These are phyloP conservation scores for roundworm (Caenorhabditis elegans) DNA, from an alignment of 1,140 invertebrate species.

Conservation along the genomic window DNA sequence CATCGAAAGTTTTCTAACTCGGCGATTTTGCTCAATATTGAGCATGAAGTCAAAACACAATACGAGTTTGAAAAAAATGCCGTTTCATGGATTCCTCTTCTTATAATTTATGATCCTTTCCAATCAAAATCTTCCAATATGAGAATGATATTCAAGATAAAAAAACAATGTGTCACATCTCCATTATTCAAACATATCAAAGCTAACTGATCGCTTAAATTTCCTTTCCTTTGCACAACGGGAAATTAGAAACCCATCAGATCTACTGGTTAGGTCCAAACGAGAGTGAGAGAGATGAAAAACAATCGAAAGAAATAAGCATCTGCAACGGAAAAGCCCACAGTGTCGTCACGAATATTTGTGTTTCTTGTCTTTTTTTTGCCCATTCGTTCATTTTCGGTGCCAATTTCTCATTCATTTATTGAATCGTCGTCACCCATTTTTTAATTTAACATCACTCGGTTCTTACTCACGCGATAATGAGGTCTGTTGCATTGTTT, in stretches of 20 bases:
- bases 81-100: no score
- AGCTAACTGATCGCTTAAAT: not conserved
- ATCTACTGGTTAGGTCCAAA: not conserved
- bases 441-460: not conserved
- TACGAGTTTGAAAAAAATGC: no score
- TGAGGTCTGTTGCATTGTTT: not conserved
- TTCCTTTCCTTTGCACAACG: not conserved
- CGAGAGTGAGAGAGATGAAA: not conserved
- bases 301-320: not conserved
- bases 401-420: not conserved
- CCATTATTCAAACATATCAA: not conserved
- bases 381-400: not conserved
- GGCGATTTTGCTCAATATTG: no score
- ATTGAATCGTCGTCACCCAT: not conserved
- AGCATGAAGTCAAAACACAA: no score
- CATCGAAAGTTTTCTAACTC: no score
- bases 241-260: not conserved
- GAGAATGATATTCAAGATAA: no score
- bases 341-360: not conserved
- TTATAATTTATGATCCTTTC: no score
- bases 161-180: not conserved
- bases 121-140: no score
- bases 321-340: not conserved
- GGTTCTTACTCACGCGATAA: not conserved
- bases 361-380: not conserved